Base-by-base conservation (phyloP, 2,888 invertebrate genomes). In the Cecidostiba fungosa region DNA sequence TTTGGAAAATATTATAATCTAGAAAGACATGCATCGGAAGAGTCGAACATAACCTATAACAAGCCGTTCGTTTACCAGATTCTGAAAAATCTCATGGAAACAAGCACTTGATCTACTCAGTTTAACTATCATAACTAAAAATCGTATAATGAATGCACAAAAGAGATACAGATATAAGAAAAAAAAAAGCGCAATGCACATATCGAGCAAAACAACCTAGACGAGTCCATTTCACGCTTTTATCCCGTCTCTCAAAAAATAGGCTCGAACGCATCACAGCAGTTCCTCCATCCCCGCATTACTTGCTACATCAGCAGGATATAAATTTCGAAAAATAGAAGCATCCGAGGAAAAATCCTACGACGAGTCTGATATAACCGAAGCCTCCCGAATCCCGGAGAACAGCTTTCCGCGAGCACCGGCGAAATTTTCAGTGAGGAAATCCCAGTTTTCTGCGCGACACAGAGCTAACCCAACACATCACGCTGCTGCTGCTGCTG, bases 171-270 rank as follows among this genome's bases (percentile, higher is more conserved):
- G 19, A 16, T 50, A 19, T 23, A 29, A 12, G 23, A 12, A 76
- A 23, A 19, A 8, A 50, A 80, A 54, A 62, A 69, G 54, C 10
- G 12, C 16, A 70, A 16, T 70, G 32, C 32, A 74, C 32, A 43
- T 12, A n/a, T 59, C n/a, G 39, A 72, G 70, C 47, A 66, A 77
- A 77, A 74, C 43, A 78, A 43, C 70, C 32, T 79, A 86, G 82
- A 79, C 85, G 85, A 86, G 85, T 83, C 85, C 85, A 86, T 83
- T 79, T 82, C 79, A 66, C 79, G 83, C 4, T 62, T 82, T 70
- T 77, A 77, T 79, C 78, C 82, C 76, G 70, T 86, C 79, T 83
- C 23, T 16, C 23, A 72, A 76, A 85, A 85, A 78, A 54, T 82
- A 78, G 54, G 43, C 74, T 66, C 29, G 32, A 82, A 39, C 43